phyloP scores from a whole-genome alignment of 1,140 invertebrate species.

The Drosophila biarmipes region DNA sequence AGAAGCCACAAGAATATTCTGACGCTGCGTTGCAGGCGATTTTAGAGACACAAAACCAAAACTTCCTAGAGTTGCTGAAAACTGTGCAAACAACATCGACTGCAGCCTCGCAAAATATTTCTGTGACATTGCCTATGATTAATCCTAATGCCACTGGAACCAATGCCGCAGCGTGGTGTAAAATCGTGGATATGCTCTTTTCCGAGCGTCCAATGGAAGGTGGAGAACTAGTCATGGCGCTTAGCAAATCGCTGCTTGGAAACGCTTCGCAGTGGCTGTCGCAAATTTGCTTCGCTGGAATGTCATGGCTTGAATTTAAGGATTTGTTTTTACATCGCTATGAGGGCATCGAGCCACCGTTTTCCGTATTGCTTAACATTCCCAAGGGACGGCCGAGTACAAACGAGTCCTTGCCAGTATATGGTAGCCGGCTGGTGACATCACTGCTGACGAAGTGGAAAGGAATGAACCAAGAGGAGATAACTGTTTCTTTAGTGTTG shows the following conservation, averaged over 20 bases:
- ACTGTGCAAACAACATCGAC: not conserved
- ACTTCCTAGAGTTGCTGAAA: not conserved
- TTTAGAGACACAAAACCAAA: not conserved
- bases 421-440: not conserved
- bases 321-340: not conserved
- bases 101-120: not conserved
- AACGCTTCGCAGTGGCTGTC: not conserved
- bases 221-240: not conserved
- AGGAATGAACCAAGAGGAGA: not conserved
- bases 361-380: not conserved
- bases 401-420: not conserved
- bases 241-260: not conserved
- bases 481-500: no score
- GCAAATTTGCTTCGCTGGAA: not conserved
- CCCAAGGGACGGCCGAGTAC: not conserved
- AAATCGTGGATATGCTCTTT: not conserved
- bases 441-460: not conserved
- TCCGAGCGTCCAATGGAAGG: not conserved
- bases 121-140: not conserved
- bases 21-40: not conserved
- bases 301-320: not conserved
- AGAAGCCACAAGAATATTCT: not conserved
- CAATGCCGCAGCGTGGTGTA: not conserved
- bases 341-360: not conserved
- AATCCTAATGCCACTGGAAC: not conserved